These are phyloP conservation scores for Balanococcus diminutus DNA, from an alignment of 2,888 invertebrate genomes.

Conservation along the genomic window DNA sequence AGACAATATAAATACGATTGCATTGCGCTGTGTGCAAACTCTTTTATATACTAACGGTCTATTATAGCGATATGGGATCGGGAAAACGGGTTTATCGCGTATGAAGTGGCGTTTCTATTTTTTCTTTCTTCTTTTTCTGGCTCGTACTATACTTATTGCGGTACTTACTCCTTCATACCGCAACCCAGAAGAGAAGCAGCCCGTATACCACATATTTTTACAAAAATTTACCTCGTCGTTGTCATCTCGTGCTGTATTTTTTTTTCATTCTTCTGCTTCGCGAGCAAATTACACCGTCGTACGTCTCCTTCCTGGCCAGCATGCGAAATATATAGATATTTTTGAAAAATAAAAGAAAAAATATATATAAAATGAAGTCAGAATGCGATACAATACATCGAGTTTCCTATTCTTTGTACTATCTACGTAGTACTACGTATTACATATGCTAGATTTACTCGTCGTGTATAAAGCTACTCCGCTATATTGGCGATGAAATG, in stretches of 20 bases:
- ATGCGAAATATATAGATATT: not conserved
- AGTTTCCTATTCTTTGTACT: too few relatives aligned
- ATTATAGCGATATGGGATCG: not conserved
- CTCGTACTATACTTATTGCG: not conserved
- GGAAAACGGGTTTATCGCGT: not conserved
- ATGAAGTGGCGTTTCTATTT: not conserved
- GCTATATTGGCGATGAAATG: not conserved
- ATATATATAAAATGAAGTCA: too few relatives aligned
- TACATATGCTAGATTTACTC: not conserved
- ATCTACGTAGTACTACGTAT: not conserved
- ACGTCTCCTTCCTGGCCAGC: not conserved
- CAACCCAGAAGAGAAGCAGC: not conserved
- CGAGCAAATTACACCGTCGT: not conserved
- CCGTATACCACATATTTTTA: not conserved
- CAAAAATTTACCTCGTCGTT: not conserved
- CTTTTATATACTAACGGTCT: not conserved
- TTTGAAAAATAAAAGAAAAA: not conserved
- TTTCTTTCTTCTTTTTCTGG: not conserved
- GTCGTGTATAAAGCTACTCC: not conserved
- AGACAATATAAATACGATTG: conserved; percentile 11
- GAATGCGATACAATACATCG: not conserved
- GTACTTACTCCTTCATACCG: too few relatives aligned
- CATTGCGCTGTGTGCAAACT: not conserved
- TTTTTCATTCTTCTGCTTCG: not conserved
- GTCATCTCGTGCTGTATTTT: too few relatives aligned